A percentile compares a stretch with the other conserved stretches of the same genome.
These are phyloP conservation scores for Chiridota heheva DNA, from an alignment of 35 echinoderm and acorn worm genomes.

Conservation along the genomic window DNA sequence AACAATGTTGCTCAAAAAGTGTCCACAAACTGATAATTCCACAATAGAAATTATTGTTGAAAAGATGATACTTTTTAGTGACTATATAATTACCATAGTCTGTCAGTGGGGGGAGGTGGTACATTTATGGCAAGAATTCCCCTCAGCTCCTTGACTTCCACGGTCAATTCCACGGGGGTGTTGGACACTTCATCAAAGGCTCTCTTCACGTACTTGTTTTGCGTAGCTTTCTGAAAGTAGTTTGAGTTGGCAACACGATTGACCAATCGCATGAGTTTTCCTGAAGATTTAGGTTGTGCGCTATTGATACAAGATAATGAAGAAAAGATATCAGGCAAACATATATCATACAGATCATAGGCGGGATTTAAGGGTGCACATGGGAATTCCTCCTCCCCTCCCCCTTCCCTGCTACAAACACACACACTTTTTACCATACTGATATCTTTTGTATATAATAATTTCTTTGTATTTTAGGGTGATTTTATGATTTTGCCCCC, in stretches of 20 bases:
- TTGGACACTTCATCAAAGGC: slow-evolving; percentile 96
- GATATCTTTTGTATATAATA: too few relatives aligned
- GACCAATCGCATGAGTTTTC: slow-evolving; percentile 83
- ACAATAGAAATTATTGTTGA: neutral
- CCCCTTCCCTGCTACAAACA: too few relatives aligned
- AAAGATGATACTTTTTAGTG: neutral
- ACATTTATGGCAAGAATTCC: slow-evolving; percentile 86
- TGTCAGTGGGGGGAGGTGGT: slow-evolving; percentile 90
- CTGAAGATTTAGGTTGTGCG: slow-evolving; percentile 42
- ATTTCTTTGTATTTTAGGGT: too few relatives aligned
- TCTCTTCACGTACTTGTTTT: slow-evolving; percentile 87
- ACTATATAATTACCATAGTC: slow-evolving; percentile 80
- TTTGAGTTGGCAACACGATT: slow-evolving; percentile 92
- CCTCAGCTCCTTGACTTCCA: slow-evolving; percentile 85
- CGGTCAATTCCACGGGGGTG: slow-evolving; percentile 69
- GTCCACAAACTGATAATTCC: neutral
- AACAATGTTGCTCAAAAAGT: too few relatives aligned
- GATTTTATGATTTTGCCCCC: too few relatives aligned
- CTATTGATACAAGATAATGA: neutral
- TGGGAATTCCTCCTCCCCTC: too few relatives aligned
- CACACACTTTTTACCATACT: too few relatives aligned
- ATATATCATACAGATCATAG: too few relatives aligned
- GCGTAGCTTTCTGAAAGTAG: slow-evolving; percentile 87
- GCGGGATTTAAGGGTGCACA: too few relatives aligned
- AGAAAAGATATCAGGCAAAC: too few relatives aligned